Conservation (phyloP, 2,888 invertebrate genomes). For the Ochlodes sylvanus region DNA sequence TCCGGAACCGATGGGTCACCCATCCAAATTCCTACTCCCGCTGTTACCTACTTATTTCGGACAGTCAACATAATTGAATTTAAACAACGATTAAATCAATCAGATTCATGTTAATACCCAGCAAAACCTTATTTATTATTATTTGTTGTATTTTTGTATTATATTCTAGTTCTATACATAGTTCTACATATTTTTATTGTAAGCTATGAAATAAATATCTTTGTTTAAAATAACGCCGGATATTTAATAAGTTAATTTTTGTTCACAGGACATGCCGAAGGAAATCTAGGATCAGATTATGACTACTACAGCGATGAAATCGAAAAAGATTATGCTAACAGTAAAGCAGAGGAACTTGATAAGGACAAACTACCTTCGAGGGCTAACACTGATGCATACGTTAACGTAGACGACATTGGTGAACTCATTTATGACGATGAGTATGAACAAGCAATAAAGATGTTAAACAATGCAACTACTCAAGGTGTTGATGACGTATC, state of each 20-base stretch:
- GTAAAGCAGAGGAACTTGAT: not conserved
- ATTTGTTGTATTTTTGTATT: no score
- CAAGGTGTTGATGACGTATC: conserved; percentile 38
- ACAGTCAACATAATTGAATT: no score
- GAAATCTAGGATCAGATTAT: conserved; percentile 32
- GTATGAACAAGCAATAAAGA: conserved; percentile 39
- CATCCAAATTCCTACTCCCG: no score
- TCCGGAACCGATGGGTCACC: no score
- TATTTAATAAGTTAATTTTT: not conserved
- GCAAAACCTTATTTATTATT: no score
- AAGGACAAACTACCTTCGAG: not conserved
- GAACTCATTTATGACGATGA: conserved; percentile 5
- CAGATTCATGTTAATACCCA: no score
- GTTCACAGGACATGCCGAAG: conserved; percentile 29
- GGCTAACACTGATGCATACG: not conserved
- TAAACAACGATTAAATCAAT: no score
- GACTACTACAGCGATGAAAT: conserved; percentile 43
- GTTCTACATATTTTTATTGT: no score
- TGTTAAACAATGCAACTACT: conserved; percentile 38
- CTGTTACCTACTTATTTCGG: no score
- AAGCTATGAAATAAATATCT: no score
- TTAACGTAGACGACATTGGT: not conserved
- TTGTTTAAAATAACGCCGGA: no score
- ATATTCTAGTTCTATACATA: no score
- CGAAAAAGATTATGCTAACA: not conserved